Conservation (phyloP, 2,888 invertebrate genomes). For the Sphaerophoria rueppellii region DNA sequence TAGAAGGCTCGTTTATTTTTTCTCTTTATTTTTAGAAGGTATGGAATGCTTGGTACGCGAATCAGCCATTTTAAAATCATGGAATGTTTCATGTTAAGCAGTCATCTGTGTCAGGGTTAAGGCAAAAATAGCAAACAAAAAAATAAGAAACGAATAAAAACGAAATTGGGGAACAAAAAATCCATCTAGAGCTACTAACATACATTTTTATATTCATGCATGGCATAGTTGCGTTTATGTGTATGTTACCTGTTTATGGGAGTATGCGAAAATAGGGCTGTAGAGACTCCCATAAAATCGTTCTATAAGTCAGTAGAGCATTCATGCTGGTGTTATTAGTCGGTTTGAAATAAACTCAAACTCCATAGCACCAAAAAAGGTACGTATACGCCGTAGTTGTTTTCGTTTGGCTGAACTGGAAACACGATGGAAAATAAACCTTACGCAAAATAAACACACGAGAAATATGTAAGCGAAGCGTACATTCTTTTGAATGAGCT, state of each 20-base stretch:
- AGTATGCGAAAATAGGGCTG: not conserved
- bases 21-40: constrained; percentile 11
- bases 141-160: not conserved
- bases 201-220: constrained; percentile 36
- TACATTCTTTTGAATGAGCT: not conserved
- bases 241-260: not conserved
- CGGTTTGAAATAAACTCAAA: constrained; percentile 21
- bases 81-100: constrained; percentile 72
- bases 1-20: constrained; percentile 2
- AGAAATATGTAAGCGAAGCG: not conserved
- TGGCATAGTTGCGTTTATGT: not conserved
- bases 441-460: not conserved
- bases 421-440: constrained; percentile 10
- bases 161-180: constrained; percentile 24
- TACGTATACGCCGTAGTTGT: constrained; percentile 39
- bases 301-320: constrained; percentile 31
- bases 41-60: constrained; percentile 38
- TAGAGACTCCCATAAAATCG: not conserved
- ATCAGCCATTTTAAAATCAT: constrained; percentile 67
- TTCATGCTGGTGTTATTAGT: constrained; percentile 32
- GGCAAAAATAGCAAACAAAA: constrained; percentile 25
- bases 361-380: not conserved
- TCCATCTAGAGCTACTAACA: constrained; percentile 27
- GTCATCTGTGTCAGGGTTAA: constrained; percentile 71
- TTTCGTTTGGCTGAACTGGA: not conserved